Base-by-base conservation (phyloP, 2,113 vertebrate genomes). In the Myanophis thanlyinensis region DNA sequence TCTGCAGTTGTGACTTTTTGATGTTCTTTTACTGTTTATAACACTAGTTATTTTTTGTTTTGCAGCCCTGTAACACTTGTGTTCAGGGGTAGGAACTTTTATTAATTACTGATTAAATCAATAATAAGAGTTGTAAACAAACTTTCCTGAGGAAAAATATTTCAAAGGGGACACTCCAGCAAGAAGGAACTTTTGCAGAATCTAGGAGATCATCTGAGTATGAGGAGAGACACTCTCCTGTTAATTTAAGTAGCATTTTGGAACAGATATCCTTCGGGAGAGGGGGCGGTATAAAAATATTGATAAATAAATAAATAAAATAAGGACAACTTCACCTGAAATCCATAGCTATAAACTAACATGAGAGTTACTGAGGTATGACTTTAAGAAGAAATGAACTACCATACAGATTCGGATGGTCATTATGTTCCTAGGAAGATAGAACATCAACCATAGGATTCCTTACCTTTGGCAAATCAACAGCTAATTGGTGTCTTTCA, bases 381-480 rank as follows among this genome's bases (percentile, higher is more conserved):
- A 3, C 30, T 89, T 90, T 30, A 48, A 9, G 25, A 25, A 7
- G 25, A 30, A 67, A 22, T 35, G 46, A 4, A 49, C 18, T 30
- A 8, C 30, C 56, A 12, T 48, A 54, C 54, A 47, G 27, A 62
- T 47, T 27, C 12, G 4, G 53, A 9, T 47, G 35, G 30, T 3
- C 88, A 89, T 54, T 25, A 15, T 5, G 22, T 54, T 44, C 54
- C 53, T 48, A 8, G 44, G 23, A 46, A 67, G 44, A 12, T 30
- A 47, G 6, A 51, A 20, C 27, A 23, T 46, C 46, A 40, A 53
- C 23, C 11, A 35, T 44, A 22, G 6, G 35, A 93, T 89, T 35
- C 10, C 93, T 98, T 97, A 99, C 99, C 98, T 99, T 99, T 92
- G 98, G 98, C 89, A 99, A 96, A 96, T 99, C 98, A 91, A 97